phyloP scores from a whole-genome alignment of 2,888 invertebrate species.

The Vanessa cardui region DNA sequence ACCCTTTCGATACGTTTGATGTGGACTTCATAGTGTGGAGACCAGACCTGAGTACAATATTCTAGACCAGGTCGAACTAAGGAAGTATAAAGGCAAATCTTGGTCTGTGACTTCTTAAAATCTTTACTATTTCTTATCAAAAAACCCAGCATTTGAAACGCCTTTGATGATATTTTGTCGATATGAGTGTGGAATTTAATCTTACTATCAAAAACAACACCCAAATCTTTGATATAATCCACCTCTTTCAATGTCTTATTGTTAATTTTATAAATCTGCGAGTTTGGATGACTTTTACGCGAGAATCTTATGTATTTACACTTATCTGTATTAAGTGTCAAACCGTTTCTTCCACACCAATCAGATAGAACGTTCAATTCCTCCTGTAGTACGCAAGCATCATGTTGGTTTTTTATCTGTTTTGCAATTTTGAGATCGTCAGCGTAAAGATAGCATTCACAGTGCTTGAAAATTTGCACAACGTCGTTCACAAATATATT shows the following conservation, averaged over 20 bases:
- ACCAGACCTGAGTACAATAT: no score
- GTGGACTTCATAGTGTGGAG: no score
- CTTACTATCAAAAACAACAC: neutral
- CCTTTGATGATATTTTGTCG: no score
- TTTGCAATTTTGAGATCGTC: no score
- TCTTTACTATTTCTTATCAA: no score
- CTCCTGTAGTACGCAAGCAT: no score
- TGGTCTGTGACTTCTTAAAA: constrained; percentile 6
- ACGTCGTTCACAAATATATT: neutral
- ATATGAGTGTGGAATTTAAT: neutral
- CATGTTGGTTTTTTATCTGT: no score
- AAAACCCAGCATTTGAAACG: no score
- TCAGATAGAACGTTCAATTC: no score
- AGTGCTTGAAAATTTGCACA: neutral
- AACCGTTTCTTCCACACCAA: neutral
- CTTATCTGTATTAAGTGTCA: no score
- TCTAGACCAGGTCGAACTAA: no score
- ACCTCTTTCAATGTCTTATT: neutral
- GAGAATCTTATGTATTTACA: constrained; percentile 1
- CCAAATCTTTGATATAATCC: neutral
- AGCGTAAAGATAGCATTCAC: no score
- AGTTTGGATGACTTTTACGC: neutral
- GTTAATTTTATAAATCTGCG: neutral
- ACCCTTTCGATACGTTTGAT: constrained; percentile 20
- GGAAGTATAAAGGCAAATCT: constrained; percentile 11